Evolutionary conservation across 2,888 invertebrate species (phyloP).

Genomic region (Tholera decimalis): DNA sequence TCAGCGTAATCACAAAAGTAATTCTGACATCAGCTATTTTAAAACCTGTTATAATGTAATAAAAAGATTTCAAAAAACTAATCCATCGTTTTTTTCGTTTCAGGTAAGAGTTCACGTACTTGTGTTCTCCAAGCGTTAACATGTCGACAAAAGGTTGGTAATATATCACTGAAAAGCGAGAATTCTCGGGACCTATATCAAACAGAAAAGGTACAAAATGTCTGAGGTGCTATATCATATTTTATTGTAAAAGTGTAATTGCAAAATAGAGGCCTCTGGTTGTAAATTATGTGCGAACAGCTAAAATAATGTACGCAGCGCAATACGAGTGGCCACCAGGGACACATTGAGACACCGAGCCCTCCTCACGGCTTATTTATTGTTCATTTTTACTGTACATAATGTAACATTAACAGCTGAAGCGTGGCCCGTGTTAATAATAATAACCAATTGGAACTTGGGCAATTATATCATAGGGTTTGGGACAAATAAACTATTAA

Average conservation of each 20-base stretch:
- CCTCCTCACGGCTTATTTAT: slow-evolving; percentile 72
- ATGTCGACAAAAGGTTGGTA: slow-evolving; percentile 53
- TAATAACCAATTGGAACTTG: neutral
- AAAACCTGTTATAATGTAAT: slow-evolving; percentile 35
- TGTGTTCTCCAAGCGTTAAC: slow-evolving; percentile 22
- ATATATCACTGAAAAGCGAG: slow-evolving; percentile 33
- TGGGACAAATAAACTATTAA: slow-evolving; percentile 4
- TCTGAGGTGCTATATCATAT: slow-evolving; percentile 52
- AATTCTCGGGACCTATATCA: slow-evolving; percentile 45
- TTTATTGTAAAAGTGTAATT: slow-evolving; percentile 66
- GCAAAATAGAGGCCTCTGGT: slow-evolving; percentile 71
- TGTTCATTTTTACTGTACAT: slow-evolving; percentile 48
- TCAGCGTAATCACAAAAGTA: slow-evolving; percentile 12
- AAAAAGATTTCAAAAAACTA: slow-evolving; percentile 39
- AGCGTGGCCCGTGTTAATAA: slow-evolving; percentile 9
- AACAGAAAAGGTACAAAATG: slow-evolving; percentile 51
- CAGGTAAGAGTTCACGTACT: slow-evolving; percentile 55
- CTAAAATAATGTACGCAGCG: slow-evolving; percentile 73
- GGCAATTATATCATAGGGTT: neutral
- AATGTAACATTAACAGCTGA: slow-evolving; percentile 9
- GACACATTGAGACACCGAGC: slow-evolving; percentile 74
- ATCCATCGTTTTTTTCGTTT: slow-evolving; percentile 56
- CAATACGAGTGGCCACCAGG: slow-evolving; percentile 76
- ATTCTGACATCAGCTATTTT: slow-evolving; percentile 24
- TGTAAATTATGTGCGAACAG: slow-evolving; percentile 79